Base-by-base conservation (phyloP, 1,140 invertebrate species). In the Atta colombica region DNA sequence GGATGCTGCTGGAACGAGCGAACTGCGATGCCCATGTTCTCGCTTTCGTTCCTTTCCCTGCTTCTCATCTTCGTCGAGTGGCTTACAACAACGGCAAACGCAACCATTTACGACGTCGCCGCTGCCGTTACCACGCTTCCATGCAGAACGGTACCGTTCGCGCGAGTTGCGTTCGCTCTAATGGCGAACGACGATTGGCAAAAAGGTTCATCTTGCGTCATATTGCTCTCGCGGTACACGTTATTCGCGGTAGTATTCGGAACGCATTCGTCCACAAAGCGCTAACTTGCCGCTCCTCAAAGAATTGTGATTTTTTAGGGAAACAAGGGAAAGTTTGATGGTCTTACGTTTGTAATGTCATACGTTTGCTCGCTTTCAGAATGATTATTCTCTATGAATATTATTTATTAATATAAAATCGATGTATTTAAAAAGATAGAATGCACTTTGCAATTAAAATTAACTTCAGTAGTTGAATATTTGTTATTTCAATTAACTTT, bases 51-150 rank as follows among this genome's bases (percentile, higher is more conserved):
- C 91, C 91, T 91, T 90, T 92, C 90, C 87, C 90, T 28, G 72
- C 69, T 63, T 82, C 85, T 81, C 87, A 86, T 89, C 77, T 77
- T 87, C 89, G 86, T 63, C 87, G 77, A 74, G 82, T 87, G 81
- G 89, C 90, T 92, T 87, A 91, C 88, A 88, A 87, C 86, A 66
- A 75, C 68, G 81, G 51, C 74, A 55, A 87, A n/a, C 81, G 81
- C 58, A n/a, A 77, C 72, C 58, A 85, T 85, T 85, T 85, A 85
- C 75, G 82, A 85, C 18, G 69, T 14, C 49, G 49, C 14, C 49
- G 49, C 12, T 16, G 45, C 72, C n/a, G 66, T 78, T 55, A 28
- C 55, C 65, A 63, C 49, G 74, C 82, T 85, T 85, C 78, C 82
- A 85, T 78, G 82, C 72, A 78, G 82, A 85, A 85, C 75, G 72